Percentiles rank a stretch among this genome's conserved stretches.
Evolutionary conservation across 2,888 invertebrate species (phyloP).

Genomic region (Tachina grossa): DNA sequence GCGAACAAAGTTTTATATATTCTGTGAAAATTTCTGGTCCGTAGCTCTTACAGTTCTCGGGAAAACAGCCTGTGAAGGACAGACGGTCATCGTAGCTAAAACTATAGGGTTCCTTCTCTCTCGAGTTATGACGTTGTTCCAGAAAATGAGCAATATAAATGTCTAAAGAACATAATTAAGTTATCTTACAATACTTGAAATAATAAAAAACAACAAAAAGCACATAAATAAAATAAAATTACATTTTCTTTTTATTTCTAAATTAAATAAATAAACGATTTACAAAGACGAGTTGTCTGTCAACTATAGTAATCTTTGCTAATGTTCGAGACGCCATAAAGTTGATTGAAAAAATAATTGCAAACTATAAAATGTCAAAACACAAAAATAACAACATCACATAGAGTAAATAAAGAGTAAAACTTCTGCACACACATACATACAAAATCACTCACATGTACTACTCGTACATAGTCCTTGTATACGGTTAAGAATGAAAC

Average conservation of each 20-base stretch:
- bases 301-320: slow-evolving; percentile 59
- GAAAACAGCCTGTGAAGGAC: too few relatives aligned
- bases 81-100: too few relatives aligned
- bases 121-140: too few relatives aligned
- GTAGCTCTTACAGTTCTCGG: too few relatives aligned
- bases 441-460: neutral
- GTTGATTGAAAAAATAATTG: slow-evolving; percentile 66
- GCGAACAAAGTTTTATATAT: too few relatives aligned
- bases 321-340: slow-evolving; percentile 56
- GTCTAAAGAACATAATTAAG: slow-evolving; percentile 41
- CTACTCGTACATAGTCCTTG: too few relatives aligned
- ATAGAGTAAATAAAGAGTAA: slow-evolving; percentile 18
- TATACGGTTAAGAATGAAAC: too few relatives aligned
- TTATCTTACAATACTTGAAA: slow-evolving; percentile 49
- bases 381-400: neutral
- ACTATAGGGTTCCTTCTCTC: too few relatives aligned
- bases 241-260: slow-evolving; percentile 4
- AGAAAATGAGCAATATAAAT: neutral
- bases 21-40: too few relatives aligned
- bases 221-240: neutral
- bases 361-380: slow-evolving; percentile 51
- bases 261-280: slow-evolving; percentile 60
- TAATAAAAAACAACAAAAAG: neutral
- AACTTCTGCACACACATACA: neutral
- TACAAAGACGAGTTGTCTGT: slow-evolving; percentile 54